Conservation (phyloP, 2,888 invertebrate species). For the Cantharis lateralis region DNA sequence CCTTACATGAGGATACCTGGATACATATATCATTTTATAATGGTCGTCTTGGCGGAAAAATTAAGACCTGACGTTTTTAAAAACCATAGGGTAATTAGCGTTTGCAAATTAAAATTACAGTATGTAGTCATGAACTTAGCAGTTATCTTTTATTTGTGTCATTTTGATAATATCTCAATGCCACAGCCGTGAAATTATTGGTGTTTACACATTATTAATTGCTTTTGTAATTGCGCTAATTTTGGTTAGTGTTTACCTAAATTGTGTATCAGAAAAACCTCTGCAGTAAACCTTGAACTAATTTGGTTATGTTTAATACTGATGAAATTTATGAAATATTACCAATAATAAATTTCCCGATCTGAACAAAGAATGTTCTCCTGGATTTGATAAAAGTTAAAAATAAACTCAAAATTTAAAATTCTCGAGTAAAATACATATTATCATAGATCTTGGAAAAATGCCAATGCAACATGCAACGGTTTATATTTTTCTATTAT, state of each 20-base stretch:
- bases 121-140: slow-evolving; percentile 9
- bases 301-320: neutral
- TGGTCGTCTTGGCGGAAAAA: neutral
- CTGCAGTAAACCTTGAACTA: slow-evolving; percentile 13
- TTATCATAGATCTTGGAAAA: slow-evolving; percentile 15
- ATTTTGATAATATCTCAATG: slow-evolving; percentile 19
- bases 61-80: neutral
- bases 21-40: neutral
- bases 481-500: slow-evolving; percentile 12
- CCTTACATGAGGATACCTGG: neutral
- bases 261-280: slow-evolving; percentile 1
- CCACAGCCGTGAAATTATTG: neutral
- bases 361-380: slow-evolving; percentile 11
- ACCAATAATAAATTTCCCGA: neutral
- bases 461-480: slow-evolving; percentile 11
- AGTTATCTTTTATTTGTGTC: slow-evolving; percentile 15
- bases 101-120: neutral
- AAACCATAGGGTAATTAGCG: neutral
- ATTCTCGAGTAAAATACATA: slow-evolving; percentile 8
- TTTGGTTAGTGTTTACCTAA: slow-evolving; percentile 8
- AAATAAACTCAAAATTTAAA: slow-evolving; percentile 15
- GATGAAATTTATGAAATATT: slow-evolving; percentile 12
- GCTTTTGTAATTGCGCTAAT: slow-evolving; percentile 3
- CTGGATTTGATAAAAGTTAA: slow-evolving; percentile 4
- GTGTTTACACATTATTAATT: slow-evolving; percentile 7